These are phyloP conservation scores for Pygoscelis adeliae DNA, from an alignment of 2,113 vertebrate species.

Conservation along the genomic window DNA sequence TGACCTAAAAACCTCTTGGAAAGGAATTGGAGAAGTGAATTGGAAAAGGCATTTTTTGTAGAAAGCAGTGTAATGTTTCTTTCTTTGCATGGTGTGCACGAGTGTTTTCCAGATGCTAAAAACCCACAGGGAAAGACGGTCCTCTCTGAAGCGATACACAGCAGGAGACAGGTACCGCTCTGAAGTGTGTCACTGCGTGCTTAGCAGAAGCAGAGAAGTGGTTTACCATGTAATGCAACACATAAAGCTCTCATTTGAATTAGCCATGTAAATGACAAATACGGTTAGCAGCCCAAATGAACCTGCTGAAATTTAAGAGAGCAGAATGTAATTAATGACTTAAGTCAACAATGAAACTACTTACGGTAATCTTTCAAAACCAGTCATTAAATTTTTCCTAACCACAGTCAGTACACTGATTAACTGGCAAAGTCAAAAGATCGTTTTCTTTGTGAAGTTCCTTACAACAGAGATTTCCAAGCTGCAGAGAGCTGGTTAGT, in stretches of 20 bases:
- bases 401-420: background rate
- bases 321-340: background rate
- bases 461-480: background rate
- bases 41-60: background rate
- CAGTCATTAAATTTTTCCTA: background rate
- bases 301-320: background rate
- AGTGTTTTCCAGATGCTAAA: background rate
- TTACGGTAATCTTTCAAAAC: background rate
- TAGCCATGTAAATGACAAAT: background rate
- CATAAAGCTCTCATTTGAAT: background rate
- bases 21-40: background rate
- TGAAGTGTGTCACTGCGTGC: background rate
- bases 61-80: background rate
- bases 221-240: background rate
- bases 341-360: background rate
- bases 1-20: background rate
- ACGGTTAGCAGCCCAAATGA: background rate
- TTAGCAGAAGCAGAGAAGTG: background rate
- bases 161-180: background rate
- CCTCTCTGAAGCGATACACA: background rate
- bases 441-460: background rate
- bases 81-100: background rate
- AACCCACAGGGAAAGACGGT: background rate
- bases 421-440: background rate
- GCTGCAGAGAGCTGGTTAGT: background rate